Evolutionary conservation across 2,888 invertebrate species (phyloP), one percentile per base, ranked within the genome.

Genomic region (Aspidiotus destructor): DNA sequence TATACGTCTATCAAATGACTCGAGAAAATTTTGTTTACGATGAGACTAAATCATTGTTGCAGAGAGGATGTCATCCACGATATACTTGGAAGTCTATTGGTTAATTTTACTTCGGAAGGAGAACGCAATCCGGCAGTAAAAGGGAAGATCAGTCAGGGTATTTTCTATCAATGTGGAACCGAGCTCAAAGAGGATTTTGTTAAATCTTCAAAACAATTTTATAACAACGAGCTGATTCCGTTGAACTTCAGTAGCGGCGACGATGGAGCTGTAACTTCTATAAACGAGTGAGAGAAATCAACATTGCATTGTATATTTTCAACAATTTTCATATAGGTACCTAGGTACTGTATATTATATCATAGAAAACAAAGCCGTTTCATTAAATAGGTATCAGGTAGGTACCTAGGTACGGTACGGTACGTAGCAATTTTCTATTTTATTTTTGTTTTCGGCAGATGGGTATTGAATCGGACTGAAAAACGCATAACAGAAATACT

Each of bases 401-500:
- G 11, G 58, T 58, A 58, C 61, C 10, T 48, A 48, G 10, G n/a
- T 48, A 48, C 10, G n/a, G n/a, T n/a, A n/a, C n/a, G n/a, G n/a
- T 57, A 17, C 16, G 16, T 57, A 11, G 17, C 7, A 11, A 28
- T 60, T 60, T 60, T 60, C 60, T 40, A 10, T 17, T 40, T 17
- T 10, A 9, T 41, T 41, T 60, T 41, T n/a, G 8, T 13, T 5
- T 41, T 67, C 44, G 16, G 58, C 62, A 74, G 73, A 54, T 88
- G 87, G 87, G 85, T 87, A 2, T 79, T 78, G 8, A 77, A 80
- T 44, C 80, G 81, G 70, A 87, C 88, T 0, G 78, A 80, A 71
- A 83, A 82, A 0, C 85, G 84, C 76, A 87, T 89, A 72, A 76
- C 79, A 0, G 77, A 80, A 41, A 83, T 89, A 70, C 74, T 88